Base-by-base conservation (phyloP, 2,113 vertebrate genomes). In the Cacatua alba region DNA sequence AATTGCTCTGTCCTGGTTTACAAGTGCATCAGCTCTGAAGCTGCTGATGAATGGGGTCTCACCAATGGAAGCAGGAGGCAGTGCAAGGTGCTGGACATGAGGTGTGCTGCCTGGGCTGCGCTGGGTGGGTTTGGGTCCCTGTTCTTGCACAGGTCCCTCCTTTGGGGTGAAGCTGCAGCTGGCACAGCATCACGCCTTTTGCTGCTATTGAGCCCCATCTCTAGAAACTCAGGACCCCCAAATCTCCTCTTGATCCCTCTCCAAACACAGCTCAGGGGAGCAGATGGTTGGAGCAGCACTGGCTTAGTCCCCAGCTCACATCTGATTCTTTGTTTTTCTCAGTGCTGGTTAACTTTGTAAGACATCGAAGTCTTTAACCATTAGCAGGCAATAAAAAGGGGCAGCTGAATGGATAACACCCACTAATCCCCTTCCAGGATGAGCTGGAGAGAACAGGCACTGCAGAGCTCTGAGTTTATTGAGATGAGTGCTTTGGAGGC, bases 361-460 rank as follows among this genome's bases (percentile, higher is more conserved):
- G 74, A 70, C 24, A 21, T 25, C 4, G 2, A 77, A 82, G 74
- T 51, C 82, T 93, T 80, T 82, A 82, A 23, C 85, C 71, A 44
- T 90, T 94, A 95, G 62, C 63, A 95, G 92, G 51, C 79, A 93
- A 81, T 95, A 84, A 92, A 91, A 94, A 84, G 70, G 91, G 91
- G 95, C 74, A 87, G 91, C 83, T 79, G 70, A 91, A 53, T 71
- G 77, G 79, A 82, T 94, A 95, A 89, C 69, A 85, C 49, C 67
- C 74, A 29, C 53, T 96, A 94, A 96, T 95, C 96, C 96, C 88
- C 69, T 94, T 69, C 89, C 83, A 84, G 81, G 63, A 88, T 94
- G 86, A 87, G 82, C 81, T 52, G 28, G 57, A 57, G 84, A 93
- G 87, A 74, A 82, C 53, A 79, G 29, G 23, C 33, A 24, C 84